Percentiles rank a stretch among this genome's conserved stretches.
These are phyloP conservation scores for Odontesthes bonariensis DNA, from an alignment of 2,113 vertebrate genomes.

Conservation along the genomic window DNA sequence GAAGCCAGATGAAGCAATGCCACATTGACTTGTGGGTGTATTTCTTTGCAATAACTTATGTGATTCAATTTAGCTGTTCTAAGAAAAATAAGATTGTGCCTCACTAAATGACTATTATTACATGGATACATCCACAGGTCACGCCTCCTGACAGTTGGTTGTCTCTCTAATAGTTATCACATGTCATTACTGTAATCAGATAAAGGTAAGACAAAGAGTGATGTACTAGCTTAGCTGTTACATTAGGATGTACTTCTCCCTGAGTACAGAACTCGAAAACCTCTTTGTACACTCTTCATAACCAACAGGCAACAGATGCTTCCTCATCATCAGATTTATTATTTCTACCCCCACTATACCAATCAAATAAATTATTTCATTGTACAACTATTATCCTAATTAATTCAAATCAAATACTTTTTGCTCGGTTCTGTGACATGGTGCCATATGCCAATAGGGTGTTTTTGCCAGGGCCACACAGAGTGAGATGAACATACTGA, in stretches of 20 bases:
- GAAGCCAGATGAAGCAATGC: not conserved
- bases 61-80: constrained; percentile 54
- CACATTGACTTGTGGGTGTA: constrained; percentile 36
- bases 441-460: constrained; percentile 55
- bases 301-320: constrained; percentile 51
- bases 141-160: constrained; percentile 55
- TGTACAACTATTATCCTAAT: constrained; percentile 58
- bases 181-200: constrained; percentile 68
- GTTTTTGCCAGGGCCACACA: constrained; percentile 40
- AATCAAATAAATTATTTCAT: constrained; percentile 59
- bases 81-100: constrained; percentile 60
- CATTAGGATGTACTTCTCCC: constrained; percentile 52
- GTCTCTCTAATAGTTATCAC: constrained; percentile 59
- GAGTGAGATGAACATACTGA: constrained; percentile 42
- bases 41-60: constrained; percentile 67
- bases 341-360: constrained; percentile 50
- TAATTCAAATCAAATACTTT: constrained; percentile 62
- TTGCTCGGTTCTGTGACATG: constrained; percentile 49
- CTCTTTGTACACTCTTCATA: constrained; percentile 53
- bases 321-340: constrained; percentile 42
- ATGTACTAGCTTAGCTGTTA: constrained; percentile 52
- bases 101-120: constrained; percentile 62
- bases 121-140: constrained; percentile 57
- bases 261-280: constrained; percentile 45
- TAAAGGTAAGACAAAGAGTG: constrained; percentile 63